Base-by-base conservation (phyloP, 2,888 invertebrate genomes). In the Dione vanillae region DNA sequence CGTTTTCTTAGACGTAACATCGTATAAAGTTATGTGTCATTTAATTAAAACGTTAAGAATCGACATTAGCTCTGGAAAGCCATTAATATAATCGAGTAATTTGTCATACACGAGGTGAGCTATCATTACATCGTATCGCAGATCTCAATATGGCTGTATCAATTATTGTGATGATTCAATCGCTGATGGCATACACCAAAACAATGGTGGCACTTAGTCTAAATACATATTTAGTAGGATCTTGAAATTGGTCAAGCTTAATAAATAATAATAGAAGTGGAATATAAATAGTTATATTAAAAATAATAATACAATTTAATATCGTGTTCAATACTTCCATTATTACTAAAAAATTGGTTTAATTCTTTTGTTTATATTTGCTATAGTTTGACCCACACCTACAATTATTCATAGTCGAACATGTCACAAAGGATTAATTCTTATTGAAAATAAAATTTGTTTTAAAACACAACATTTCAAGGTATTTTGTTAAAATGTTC, bases 121-220 rank as follows among this genome's bases (percentile, higher is more conserved):
- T 73, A 73, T 73, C 67, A 71, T 73, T 73, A 73, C 66, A 62
- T 66, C 66, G 69, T 71, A 40, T 41, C 47, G 43, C 43, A 37
- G 56, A 41, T 69, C 69, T 71, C 62, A 65, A 69, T 73, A 71
- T 71, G 71, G 71, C 16, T 19, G 64, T 35, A 45, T 45, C 67
- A 58, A 73, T 70, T 70, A 73, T 45, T n/a, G 14, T 67, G 65
- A 73, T 73, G 70, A 70, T 67, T 73, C 70, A 73, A 67, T 70
- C 49, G 45, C 49, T 72, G 67, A 43, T 41, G 54, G 45, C 52
- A 66, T 68, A 45, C 49, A 11, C 37, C 27, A 14, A 65, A 65
- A 52, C 52, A 65, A 65, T 65, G 27, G 52, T 41, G 40, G 20
- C 27, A n/a, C 52, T 52, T 52, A 65, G 12, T 64, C 64, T 64